Evolutionary conservation across 1,140 invertebrate species (phyloP).

Genomic region (Potamilus streckersoni): DNA sequence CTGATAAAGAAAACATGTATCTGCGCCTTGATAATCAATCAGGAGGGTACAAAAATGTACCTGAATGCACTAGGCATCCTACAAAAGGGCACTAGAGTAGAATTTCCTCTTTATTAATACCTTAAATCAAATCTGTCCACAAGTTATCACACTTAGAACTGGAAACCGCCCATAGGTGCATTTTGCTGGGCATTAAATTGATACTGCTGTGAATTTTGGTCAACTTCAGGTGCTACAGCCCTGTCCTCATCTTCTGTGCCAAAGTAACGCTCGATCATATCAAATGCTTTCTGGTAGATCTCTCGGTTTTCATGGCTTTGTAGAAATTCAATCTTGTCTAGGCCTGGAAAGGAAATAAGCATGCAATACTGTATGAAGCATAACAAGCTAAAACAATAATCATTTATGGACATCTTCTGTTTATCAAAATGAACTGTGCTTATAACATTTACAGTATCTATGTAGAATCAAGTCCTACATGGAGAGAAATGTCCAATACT

Average conservation of each 20-base stretch:
- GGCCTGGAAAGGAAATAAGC: constrained; percentile 68
- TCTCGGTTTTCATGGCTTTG: constrained; percentile 98
- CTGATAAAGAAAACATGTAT: no score
- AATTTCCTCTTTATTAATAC: no score
- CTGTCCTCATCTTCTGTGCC: constrained; percentile 85
- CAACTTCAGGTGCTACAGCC: constrained; percentile 82
- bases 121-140: no score
- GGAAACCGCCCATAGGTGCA: constrained; percentile 58
- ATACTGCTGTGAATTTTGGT: constrained; percentile 80
- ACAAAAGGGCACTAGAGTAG: no score
- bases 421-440: no score
- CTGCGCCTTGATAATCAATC: no score
- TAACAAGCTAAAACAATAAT: neutral
- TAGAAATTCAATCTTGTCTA: constrained; percentile 96
- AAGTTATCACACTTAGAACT: constrained; percentile 50
- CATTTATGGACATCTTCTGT: no score
- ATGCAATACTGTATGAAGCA: neutral
- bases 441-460: no score
- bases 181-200: constrained; percentile 66
- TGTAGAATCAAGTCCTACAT: no score
- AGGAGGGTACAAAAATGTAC: no score
- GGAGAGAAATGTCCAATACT: no score
- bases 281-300: constrained; percentile 97
- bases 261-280: constrained; percentile 98
- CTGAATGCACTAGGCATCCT: no score